A percentile compares a stretch with the other conserved stretches of the same genome.
phyloP scores from a whole-genome alignment of 2,888 invertebrate species.

The Pristionchus entomophagus region DNA sequence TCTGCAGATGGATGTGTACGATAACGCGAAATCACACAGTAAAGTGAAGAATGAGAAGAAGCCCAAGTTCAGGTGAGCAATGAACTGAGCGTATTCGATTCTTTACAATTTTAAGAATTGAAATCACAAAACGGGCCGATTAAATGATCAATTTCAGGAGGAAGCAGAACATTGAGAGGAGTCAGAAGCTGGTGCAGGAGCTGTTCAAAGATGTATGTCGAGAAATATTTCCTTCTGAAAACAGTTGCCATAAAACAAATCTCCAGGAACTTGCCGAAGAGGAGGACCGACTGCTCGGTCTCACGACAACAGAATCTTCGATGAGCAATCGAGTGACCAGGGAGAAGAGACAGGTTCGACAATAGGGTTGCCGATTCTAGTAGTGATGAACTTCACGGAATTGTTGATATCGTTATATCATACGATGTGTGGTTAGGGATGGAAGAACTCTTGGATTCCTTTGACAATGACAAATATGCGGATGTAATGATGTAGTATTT shows the following conservation, averaged over 20 bases:
- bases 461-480: too few species aligned
- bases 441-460: too few species aligned
- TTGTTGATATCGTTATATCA: too few species aligned
- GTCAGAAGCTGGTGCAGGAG: conserved; percentile 47
- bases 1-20: conserved; percentile 69
- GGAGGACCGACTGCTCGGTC: background rate
- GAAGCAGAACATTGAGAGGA: conserved; percentile 56
- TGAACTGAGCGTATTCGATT: too few species aligned
- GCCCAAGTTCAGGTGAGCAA: conserved; percentile 52
- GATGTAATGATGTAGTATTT: too few species aligned
- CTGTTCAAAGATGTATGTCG: conserved; percentile 53
- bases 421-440: too few species aligned
- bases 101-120: too few species aligned
- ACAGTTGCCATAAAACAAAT: background rate
- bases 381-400: too few species aligned
- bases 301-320: background rate
- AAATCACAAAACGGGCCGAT: too few species aligned
- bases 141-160: conserved; percentile 26
- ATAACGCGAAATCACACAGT: conserved; percentile 63
- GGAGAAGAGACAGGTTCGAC: background rate
- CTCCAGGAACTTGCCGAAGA: conserved; percentile 21
- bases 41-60: conserved; percentile 58
- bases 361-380: too few species aligned
- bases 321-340: background rate
- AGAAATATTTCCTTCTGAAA: background rate